Conservation (phyloP, 2,113 vertebrate species). For the Vombatus ursinus region DNA sequence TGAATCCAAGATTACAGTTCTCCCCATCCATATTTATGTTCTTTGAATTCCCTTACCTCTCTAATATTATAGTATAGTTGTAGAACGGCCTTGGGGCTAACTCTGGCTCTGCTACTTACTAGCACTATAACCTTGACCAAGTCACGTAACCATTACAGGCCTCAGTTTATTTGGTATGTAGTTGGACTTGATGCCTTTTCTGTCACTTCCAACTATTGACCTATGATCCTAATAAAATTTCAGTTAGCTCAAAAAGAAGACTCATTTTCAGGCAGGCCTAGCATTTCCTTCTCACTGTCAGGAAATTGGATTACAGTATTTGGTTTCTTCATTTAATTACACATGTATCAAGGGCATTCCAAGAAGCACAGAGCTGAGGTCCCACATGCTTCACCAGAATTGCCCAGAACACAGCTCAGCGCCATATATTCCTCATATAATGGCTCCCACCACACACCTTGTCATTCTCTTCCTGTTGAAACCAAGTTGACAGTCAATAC, state of each 20-base stretch:
- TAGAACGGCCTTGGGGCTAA: neutral
- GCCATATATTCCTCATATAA: neutral
- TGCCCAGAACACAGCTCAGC: neutral
- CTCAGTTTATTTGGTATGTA: neutral
- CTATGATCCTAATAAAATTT: neutral
- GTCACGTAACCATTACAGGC: neutral
- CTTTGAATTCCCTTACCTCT: neutral
- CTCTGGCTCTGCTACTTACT: neutral
- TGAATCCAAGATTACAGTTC: neutral
- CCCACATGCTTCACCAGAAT: neutral
- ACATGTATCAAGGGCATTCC: neutral
- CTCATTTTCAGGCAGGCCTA: neutral
- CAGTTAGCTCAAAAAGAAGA: neutral
- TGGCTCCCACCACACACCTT: neutral
- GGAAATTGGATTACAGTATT: neutral
- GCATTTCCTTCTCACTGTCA: neutral
- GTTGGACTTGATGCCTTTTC: neutral
- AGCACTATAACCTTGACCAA: neutral
- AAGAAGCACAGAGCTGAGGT: neutral
- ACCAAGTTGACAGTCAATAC: neutral
- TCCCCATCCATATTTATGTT: neutral
- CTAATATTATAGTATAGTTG: neutral
- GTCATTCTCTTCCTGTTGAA: neutral
- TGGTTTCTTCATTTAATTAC: neutral
- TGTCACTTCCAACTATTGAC: neutral